A percentile compares a stretch with the other conserved stretches of the same genome.
phyloP scores from a whole-genome alignment of 2,113 vertebrate species.

The Malaclemys terrapin region DNA sequence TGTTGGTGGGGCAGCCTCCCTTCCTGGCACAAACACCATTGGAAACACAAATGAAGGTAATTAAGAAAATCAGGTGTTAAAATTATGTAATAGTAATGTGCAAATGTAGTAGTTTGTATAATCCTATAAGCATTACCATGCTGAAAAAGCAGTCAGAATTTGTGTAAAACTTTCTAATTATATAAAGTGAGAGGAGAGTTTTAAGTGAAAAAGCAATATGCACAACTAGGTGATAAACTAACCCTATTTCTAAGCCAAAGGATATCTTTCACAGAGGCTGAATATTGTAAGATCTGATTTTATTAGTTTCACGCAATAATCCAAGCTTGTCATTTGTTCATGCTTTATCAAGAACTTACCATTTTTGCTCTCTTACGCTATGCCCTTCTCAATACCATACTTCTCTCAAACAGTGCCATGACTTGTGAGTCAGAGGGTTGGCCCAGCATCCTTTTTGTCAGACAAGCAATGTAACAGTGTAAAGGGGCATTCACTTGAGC shows the following conservation, averaged over 20 bases:
- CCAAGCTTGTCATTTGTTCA: not conserved
- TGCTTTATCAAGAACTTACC: not conserved
- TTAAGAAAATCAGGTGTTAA: not conserved
- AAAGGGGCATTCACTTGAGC: not conserved
- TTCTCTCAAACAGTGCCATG: not conserved
- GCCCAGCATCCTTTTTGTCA: not conserved
- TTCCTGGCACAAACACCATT: conserved; percentile 95
- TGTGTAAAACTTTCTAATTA: not conserved
- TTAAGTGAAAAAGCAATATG: not conserved
- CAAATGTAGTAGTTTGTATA: not conserved
- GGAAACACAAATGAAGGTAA: conserved; percentile 99
- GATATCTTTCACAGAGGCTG: not conserved
- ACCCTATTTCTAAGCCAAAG: not conserved
- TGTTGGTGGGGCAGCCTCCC: conserved; percentile 98
- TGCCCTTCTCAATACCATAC: too few relatives aligned
- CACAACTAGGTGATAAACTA: not conserved
- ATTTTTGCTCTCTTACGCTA: not conserved
- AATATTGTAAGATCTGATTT: not conserved
- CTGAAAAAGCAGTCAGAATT: not conserved
- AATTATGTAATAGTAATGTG: not conserved
- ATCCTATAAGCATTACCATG: not conserved
- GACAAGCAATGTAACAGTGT: not conserved
- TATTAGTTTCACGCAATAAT: not conserved
- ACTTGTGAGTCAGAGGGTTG: too few relatives aligned
- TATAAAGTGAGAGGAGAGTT: not conserved